These are phyloP conservation scores for Epinephelus malabaricus DNA, from an alignment of 2,797 vertebrate species.

Conservation along the genomic window DNA sequence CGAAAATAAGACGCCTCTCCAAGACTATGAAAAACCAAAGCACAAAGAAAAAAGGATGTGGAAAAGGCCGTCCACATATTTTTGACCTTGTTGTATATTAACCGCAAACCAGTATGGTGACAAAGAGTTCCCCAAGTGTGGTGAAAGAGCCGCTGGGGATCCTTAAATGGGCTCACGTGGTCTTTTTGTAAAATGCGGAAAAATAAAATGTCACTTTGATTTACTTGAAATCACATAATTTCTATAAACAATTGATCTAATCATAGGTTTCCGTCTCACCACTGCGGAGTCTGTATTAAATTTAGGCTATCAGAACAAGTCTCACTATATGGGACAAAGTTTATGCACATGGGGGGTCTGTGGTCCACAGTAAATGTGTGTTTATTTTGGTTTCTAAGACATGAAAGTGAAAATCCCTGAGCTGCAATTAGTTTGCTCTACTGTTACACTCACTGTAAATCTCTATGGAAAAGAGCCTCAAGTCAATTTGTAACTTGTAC, in stretches of 20 bases:
- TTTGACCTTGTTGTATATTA: not conserved
- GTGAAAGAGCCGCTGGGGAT: constrained; percentile 9
- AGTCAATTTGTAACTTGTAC: constrained; percentile 62
- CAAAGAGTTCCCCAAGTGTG: constrained; percentile 5
- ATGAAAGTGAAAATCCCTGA: constrained; percentile 80
- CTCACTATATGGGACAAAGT: constrained; percentile 29
- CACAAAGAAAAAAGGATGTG: not conserved
- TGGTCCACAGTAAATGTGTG: constrained; percentile 74
- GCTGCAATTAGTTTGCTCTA: constrained; percentile 79
- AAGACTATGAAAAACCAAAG: constrained; percentile 2
- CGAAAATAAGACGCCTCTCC: not conserved
- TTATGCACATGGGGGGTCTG: constrained; percentile 66
- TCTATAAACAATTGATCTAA: constrained; percentile 49
- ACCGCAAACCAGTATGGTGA: not conserved
- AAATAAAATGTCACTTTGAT: constrained; percentile 42
- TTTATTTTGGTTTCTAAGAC: constrained; percentile 77
- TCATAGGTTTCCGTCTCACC: constrained; percentile 23
- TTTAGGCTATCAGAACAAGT: constrained; percentile 47
- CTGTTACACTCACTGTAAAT: constrained; percentile 63
- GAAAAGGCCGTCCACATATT: constrained; percentile 1
- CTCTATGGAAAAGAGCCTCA: constrained; percentile 56
- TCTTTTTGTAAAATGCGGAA: constrained; percentile 26
- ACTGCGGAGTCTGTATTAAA: constrained; percentile 37
- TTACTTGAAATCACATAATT: constrained; percentile 41
- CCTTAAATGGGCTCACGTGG: constrained; percentile 1